A percentile compares a stretch with the other conserved stretches of the same genome.
Evolutionary conservation across 2,113 vertebrate species (phyloP).

Genomic region (Furnarius figulus): DNA sequence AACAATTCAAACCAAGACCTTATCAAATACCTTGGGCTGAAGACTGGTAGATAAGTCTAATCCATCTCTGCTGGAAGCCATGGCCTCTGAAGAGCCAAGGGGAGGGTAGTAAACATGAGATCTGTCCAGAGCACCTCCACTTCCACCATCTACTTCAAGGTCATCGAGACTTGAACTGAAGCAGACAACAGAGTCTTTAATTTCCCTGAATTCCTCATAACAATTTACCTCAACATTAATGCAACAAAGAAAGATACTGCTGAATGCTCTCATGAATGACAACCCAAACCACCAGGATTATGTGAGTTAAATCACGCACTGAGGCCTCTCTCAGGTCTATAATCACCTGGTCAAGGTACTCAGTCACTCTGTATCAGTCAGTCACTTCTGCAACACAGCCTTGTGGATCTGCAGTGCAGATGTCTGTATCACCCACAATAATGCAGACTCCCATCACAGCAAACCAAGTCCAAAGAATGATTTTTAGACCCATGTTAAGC

Average conservation of each 20-base stretch:
- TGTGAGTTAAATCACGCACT: background rate
- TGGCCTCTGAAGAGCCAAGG: conserved; percentile 21
- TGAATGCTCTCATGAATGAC: background rate
- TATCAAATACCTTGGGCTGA: conserved; percentile 77
- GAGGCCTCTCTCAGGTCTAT: background rate
- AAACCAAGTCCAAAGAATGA: background rate
- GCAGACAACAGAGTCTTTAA: background rate
- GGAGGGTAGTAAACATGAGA: conserved; percentile 28
- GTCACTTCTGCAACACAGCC: background rate
- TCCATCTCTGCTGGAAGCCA: conserved; percentile 70
- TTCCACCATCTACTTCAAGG: conserved; percentile 84
- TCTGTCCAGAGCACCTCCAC: conserved; percentile 60
- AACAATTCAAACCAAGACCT: background rate
- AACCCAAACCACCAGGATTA: background rate
- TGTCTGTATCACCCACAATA: accelerated
- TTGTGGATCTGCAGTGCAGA: background rate
- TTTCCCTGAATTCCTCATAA: background rate
- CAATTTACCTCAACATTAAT: background rate
- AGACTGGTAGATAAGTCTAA: conserved; percentile 66
- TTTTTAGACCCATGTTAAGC: background rate
- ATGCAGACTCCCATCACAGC: accelerated
- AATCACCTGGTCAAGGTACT: background rate
- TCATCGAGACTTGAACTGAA: conserved; percentile 88
- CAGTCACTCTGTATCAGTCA: background rate
- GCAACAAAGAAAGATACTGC: background rate